Evolutionary conservation across 2,888 invertebrate species (phyloP), one percentile per base, ranked within the genome.

Genomic region (Thecocarcelia acutangulata): DNA sequence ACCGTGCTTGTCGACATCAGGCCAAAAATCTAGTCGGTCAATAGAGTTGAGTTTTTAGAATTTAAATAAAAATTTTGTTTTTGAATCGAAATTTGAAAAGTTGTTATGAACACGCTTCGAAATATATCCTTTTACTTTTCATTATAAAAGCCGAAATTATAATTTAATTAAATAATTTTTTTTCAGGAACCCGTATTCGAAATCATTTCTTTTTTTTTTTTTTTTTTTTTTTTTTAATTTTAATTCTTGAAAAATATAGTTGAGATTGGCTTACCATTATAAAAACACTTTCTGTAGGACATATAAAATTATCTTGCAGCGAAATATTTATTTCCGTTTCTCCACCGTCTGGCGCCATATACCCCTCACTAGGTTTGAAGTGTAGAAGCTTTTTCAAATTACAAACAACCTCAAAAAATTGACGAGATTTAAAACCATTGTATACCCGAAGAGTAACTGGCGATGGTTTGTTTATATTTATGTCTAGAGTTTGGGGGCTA

Each of bases 391-490:
- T 83, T 12, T 85, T 84, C 8, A 83, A 83, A 72, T 86, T 90
- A 24, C 88, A 87, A 2, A 82, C 86, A 2, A 90, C 80, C 59
- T 89, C 88, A 70, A 89, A 90, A 68, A 86, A 87, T 80, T 89
- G 89, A 0, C 87, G 85, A 0, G 87, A 86, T 40, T 86, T 86
- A 24, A 86, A 88, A 13, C 84, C 86, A 75, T 89, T 89, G 21
- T 78, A 87, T 0, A 88, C 83, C 0, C 83, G 70, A 3, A 89
- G 64, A 11, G 84, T 84, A 3, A 79, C 59, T n/a, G 75, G 66
- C 1, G 44, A 12, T 2, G 19, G 44, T 54, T 84, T 84, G 2
- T 80, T 80, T 3, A 85, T 70, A 72, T 86, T 84, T 17, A 89
- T 85, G n/a, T 84, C 81, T 4, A 90, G 73, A 8, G 72, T 11